These are phyloP conservation scores for Hippocampus zosterae DNA, from an alignment of 2,113 vertebrate genomes.

Conservation along the genomic window DNA sequence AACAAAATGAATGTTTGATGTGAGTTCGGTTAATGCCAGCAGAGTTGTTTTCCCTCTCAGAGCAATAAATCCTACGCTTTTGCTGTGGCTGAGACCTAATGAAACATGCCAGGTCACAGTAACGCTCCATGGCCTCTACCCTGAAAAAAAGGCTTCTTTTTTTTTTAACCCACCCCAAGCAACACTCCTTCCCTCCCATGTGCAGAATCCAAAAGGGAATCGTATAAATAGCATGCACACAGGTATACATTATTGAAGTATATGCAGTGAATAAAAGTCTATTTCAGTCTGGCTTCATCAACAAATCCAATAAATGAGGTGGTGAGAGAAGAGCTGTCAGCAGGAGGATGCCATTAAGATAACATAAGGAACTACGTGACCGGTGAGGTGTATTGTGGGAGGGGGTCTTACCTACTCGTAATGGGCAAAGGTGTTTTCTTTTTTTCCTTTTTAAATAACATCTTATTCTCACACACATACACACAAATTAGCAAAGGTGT, in stretches of 20 bases:
- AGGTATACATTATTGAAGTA: conserved; percentile 58
- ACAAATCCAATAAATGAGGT: conserved; percentile 43
- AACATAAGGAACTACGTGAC: conserved; percentile 22
- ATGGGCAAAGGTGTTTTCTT: background rate
- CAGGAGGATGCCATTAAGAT: conserved; percentile 32
- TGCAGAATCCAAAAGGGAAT: conserved; percentile 33
- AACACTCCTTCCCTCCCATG: conserved; percentile 16
- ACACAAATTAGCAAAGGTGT: no score
- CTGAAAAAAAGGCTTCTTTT: conserved; percentile 27
- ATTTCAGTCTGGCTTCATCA: conserved; percentile 41
- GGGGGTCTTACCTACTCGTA: background rate
- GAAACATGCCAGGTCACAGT: conserved; percentile 16
- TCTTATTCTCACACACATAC: no score
- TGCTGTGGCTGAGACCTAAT: conserved; percentile 6
- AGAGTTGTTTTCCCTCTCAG: conserved; percentile 16
- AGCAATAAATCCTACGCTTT: conserved; percentile 4
- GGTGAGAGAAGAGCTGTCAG: conserved; percentile 33
- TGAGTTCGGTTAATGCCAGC: conserved; percentile 20
- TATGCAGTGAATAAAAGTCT: conserved; percentile 43
- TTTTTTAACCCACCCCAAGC: background rate
- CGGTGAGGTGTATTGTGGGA: background rate
- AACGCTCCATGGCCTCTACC: conserved; percentile 22
- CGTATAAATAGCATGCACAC: conserved; percentile 56
- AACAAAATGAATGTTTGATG: conserved; percentile 29
- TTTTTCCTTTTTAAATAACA: no score